Percentiles rank a stretch among this genome's conserved stretches.
Evolutionary conservation across 2,797 vertebrate species (phyloP).

Genomic region (Simalia tracyae): DNA sequence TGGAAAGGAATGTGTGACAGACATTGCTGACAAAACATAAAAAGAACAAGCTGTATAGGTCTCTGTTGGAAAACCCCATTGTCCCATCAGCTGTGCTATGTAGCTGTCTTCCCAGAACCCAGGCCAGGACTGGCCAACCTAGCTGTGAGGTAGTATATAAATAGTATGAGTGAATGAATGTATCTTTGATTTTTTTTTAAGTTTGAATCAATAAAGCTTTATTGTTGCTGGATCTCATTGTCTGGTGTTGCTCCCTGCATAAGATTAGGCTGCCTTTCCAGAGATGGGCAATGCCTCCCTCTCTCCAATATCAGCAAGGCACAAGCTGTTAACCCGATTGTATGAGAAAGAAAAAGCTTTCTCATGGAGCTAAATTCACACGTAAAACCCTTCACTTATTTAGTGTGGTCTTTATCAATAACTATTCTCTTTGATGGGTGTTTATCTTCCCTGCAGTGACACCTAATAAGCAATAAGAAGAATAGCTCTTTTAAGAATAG

Average conservation of each 20-base stretch:
- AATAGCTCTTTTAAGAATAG: slow-evolving; percentile 32
- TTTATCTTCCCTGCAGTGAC: slow-evolving; percentile 55
- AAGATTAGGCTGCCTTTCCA: neutral
- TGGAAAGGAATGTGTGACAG: neutral
- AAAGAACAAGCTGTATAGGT: neutral
- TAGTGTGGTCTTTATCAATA: slow-evolving; percentile 48
- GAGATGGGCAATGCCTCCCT: no score
- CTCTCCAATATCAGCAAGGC: neutral
- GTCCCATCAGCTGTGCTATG: no score
- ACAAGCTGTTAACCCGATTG: neutral
- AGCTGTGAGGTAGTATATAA: neutral
- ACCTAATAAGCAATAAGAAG: slow-evolving; percentile 66
- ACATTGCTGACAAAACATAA: neutral
- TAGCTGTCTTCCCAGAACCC: no score
- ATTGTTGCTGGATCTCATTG: neutral
- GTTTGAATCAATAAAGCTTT: neutral
- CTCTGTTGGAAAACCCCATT: neutral
- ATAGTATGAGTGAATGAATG: neutral
- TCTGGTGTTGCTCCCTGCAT: neutral
- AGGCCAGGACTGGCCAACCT: neutral
- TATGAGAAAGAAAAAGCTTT: neutral
- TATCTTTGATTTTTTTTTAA: neutral
- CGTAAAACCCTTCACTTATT: slow-evolving; percentile 50
- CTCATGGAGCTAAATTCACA: neutral
- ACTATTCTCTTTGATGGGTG: slow-evolving; percentile 66